A percentile compares a stretch with the other conserved stretches of the same genome.
phyloP scores from a whole-genome alignment of 2,888 invertebrate species.

The Tenthredo amoena region DNA sequence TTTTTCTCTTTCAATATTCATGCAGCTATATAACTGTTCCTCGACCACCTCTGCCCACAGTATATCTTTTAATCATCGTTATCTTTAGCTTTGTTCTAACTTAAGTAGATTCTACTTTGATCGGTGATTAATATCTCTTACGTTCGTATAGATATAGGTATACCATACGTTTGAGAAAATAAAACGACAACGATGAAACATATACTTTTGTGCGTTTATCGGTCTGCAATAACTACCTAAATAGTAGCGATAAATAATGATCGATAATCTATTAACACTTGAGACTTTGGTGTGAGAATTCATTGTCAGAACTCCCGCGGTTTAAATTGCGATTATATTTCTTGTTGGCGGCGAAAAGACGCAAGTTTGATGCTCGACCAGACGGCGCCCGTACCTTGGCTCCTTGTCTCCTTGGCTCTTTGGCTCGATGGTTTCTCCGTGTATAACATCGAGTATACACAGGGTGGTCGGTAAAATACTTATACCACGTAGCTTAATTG shows the following conservation, averaged over 20 bases:
- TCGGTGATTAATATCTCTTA: neutral
- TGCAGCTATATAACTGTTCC: neutral
- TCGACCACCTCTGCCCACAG: neutral
- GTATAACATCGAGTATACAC: neutral
- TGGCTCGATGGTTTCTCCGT: conserved; percentile 8
- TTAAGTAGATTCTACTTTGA: neutral
- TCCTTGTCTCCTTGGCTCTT: conserved; percentile 26
- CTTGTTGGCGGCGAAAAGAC: conserved; percentile 31
- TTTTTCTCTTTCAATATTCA: no score
- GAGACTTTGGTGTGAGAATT: neutral
- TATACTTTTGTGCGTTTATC: neutral
- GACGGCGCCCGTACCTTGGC: conserved; percentile 40
- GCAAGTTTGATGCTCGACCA: conserved; percentile 39
- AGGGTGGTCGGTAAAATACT: conserved; percentile 13
- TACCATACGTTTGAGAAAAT: neutral
- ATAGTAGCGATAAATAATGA: neutral
- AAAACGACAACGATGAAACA: neutral
- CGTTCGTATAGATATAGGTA: neutral
- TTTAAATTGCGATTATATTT: neutral
- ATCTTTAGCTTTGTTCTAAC: neutral
- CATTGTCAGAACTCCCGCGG: neutral
- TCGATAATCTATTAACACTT: neutral
- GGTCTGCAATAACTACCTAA: neutral
- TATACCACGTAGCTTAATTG: neutral
- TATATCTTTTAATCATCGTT: neutral